Base-by-base conservation (phyloP, 2,888 invertebrate genomes). In the Ametastegia equiseti region DNA sequence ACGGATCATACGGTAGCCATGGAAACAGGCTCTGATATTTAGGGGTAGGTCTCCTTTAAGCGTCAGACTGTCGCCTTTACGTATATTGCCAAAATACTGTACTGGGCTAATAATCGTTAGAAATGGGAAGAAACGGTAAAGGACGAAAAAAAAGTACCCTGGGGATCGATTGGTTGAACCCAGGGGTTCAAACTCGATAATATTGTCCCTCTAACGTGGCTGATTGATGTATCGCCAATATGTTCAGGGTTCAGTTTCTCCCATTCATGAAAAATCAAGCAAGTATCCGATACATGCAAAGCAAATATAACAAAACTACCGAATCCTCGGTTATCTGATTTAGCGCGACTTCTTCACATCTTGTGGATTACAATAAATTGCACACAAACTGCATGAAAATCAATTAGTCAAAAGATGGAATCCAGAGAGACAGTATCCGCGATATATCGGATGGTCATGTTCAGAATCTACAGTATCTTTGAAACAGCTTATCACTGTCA, bases 1-100 rank as follows among this genome's bases (percentile, higher is more conserved):
- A 71, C 75, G 19, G 54, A 75, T 60, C 27, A 33, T 11, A 23
- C 60, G 78, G 78, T 63, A 19, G 63, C 27, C 60, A 78, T 63
- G 78, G 78, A 57, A 60, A 78, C 78, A 33, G n/a, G 42, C 33
- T 78, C 60, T 36, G 78, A 27, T 36, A 54, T 30, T 27, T 60
- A 42, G 60, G 60, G 42, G 63, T 42, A 39, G 42, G 42, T 78
- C 60, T 60, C 9, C 78, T 60, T 78, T 27, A 63, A 78, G 57
- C 63, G 78, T 23, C 63, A 60, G 45, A 30, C 7, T 27, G 78
- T 23, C 78, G 75, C 54, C 36, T 54, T n/a, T n/a, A n/a, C 27
- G n/a, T 54, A 11, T 36, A 45, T 54, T 36, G 36, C 27, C 47
- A 19, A 36, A 75, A 75, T 36, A 54, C 33, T 36, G 23, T 67